phyloP scores from a whole-genome alignment of 2,888 invertebrate species.

The Palloptera scutellata region DNA sequence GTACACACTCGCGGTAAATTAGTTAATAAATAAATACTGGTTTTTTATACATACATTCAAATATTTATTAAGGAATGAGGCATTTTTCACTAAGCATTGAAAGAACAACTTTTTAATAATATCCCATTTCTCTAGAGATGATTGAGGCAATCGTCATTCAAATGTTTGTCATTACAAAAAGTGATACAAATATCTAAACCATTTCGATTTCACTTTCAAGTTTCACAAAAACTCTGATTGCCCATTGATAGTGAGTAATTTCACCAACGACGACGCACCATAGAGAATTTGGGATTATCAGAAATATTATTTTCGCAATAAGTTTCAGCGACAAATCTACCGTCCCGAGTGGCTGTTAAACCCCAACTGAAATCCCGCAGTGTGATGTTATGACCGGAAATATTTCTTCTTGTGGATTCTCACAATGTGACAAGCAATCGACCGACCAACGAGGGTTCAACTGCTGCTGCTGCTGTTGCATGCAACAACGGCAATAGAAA shows the following conservation, averaged over 20 bases:
- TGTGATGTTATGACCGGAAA: slow-evolving; percentile 51
- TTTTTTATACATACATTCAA: too few relatives aligned
- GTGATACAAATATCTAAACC: too few relatives aligned
- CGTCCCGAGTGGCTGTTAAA: slow-evolving; percentile 67
- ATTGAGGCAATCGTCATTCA: too few relatives aligned
- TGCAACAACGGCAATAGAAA: slow-evolving; percentile 24
- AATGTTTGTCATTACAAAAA: too few relatives aligned
- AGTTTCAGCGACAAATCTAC: slow-evolving; percentile 49
- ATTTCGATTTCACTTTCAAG: too few relatives aligned
- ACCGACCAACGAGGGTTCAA: slow-evolving; percentile 25
- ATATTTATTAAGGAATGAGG: too few relatives aligned
- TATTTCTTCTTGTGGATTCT: slow-evolving; percentile 2
- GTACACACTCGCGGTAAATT: too few relatives aligned
- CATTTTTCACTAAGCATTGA: too few relatives aligned
- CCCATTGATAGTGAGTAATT: slow-evolving; percentile 22
- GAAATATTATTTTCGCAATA: slow-evolving; percentile 30
- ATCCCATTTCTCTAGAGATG: too few relatives aligned
- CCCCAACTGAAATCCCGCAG: slow-evolving; percentile 66
- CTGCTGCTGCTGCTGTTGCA: slow-evolving; percentile 6
- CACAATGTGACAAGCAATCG: too few relatives aligned
- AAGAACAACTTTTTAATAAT: too few relatives aligned
- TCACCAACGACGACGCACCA: slow-evolving; percentile 51
- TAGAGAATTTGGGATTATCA: slow-evolving; percentile 60
- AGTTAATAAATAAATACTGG: too few relatives aligned
- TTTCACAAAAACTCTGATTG: neutral